These are phyloP conservation scores for Pyralis farinalis DNA, from an alignment of 2,888 invertebrate genomes.

Conservation along the genomic window DNA sequence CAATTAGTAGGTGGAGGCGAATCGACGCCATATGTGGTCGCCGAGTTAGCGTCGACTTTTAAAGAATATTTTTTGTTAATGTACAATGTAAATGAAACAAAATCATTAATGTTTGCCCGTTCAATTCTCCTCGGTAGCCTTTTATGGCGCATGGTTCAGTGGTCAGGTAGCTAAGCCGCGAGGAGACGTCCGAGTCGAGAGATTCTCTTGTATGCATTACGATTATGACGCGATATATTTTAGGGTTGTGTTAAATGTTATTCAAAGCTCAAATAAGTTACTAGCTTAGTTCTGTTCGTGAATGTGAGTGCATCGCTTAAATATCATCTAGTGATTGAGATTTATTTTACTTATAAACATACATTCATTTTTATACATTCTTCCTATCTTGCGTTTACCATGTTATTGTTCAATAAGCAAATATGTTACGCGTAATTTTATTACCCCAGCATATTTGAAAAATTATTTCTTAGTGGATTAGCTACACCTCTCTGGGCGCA, in stretches of 20 bases:
- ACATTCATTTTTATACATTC: too few species aligned
- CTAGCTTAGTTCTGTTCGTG: slow-evolving; percentile 6
- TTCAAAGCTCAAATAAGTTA: slow-evolving; percentile 12
- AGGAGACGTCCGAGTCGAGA: not conserved
- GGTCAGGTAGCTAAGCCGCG: slow-evolving; percentile 14
- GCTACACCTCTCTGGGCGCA: too few species aligned
- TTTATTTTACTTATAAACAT: too few species aligned
- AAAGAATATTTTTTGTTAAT: slow-evolving; percentile 68
- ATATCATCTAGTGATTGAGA: too few species aligned
- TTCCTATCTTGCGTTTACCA: too few species aligned
- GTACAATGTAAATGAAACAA: slow-evolving; percentile 62
- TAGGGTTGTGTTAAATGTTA: slow-evolving; percentile 5
- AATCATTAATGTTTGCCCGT: slow-evolving; percentile 71
- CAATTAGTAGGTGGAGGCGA: slow-evolving; percentile 71
- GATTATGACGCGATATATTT: slow-evolving; percentile 2
- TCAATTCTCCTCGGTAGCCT: slow-evolving; percentile 47
- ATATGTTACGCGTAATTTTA: too few species aligned
- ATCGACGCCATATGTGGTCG: slow-evolving; percentile 73
- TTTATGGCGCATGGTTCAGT: slow-evolving; percentile 42
- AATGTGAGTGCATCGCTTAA: too few species aligned
- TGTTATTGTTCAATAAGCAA: too few species aligned
- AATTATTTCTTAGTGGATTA: too few species aligned
- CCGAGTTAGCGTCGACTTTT: slow-evolving; percentile 58
- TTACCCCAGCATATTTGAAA: too few species aligned
- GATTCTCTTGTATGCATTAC: not conserved